Base-by-base conservation (phyloP, 2,113 vertebrate species). In the Lophotis ruficrista region DNA sequence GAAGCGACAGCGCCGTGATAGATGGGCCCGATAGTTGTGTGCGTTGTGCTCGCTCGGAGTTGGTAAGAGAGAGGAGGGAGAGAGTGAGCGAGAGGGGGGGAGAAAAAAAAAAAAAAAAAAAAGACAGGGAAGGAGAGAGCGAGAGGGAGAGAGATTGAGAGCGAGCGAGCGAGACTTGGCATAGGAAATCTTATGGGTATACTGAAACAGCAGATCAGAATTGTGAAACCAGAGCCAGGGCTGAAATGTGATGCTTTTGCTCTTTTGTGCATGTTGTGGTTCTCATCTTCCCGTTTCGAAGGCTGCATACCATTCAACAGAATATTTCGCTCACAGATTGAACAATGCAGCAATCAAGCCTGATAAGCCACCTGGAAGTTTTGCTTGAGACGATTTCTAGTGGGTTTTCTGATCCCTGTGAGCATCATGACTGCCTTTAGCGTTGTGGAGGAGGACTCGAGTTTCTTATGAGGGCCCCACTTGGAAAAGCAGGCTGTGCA, bases 361-460 rank as follows among this genome's bases (percentile, higher is more conserved):
- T 97, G 93, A 96, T 96, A 90, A 98, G 91, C 90, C 96, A 95
- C 94, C 90, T 91, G 98, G 98, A 98, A 98, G 98, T 98, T 98
- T 97, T 97, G 95, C 96, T 78, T 95, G 96, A 97, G 98, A 98
- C 69, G 98, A 98, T 98, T 98, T 95, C 98, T 77, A 95, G 96
- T 95, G 98, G 94, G 92, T 98, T 98, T 98, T 97, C 98, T 96
- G 98, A 98, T 98, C 96, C 98, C 98, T 97, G 96, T 97, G 98
- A 98, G 97, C 98, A 97, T 97, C 98, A 97, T 97, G 98, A 97
- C 97, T 96, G 98, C 98, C 96, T 97, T 97, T 97, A 98, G 98
- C 97, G 79, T 86, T 98, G 97, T 98, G 98, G 98, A 98, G 98
- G 98, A 99, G 98, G 97, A 98, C 97, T 98, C 95, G 80, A 97